A percentile compares a stretch with the other conserved stretches of the same genome.
phyloP scores from a whole-genome alignment of 2,797 vertebrate genomes.

The Tolypeutes matacus region DNA sequence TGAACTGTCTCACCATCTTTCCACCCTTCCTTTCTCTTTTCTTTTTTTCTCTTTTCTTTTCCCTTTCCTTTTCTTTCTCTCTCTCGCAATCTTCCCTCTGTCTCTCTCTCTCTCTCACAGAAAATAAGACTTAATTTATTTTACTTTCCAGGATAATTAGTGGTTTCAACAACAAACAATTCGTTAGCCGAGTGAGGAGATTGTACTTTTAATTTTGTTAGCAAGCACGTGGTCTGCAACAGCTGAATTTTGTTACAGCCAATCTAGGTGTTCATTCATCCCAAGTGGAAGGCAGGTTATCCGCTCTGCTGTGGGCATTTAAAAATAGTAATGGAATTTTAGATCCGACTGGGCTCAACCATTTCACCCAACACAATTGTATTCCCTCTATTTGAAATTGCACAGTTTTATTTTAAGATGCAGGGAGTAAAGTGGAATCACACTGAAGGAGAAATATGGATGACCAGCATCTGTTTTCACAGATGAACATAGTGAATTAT shows the following conservation, averaged over 20 bases:
- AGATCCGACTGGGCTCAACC: neutral
- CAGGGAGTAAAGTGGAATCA: neutral
- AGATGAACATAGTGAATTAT: conserved; percentile 37
- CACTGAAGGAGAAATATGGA: conserved; percentile 22
- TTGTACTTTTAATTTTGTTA: conserved; percentile 40
- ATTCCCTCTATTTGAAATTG: neutral
- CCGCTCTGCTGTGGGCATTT: conserved; percentile 6
- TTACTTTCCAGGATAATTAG: neutral
- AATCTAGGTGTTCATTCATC: neutral
- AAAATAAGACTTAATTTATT: conserved; percentile 44
- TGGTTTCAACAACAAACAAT: conserved; percentile 13
- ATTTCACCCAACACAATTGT: neutral
- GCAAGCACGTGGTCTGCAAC: neutral
- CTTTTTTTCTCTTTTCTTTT: neutral
- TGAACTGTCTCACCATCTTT: neutral
- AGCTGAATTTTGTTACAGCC: neutral
- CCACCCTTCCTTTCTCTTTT: neutral
- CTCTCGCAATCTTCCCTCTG: neutral
- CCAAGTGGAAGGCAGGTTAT: neutral
- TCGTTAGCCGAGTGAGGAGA: conserved; percentile 30
- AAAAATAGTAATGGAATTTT: conserved; percentile 39
- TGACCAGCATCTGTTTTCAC: conserved; percentile 9
- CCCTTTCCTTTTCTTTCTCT: neutral
- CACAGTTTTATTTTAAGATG: conserved; percentile 57
- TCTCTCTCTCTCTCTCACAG: neutral